phyloP scores from a whole-genome alignment of 2,888 invertebrate genomes.

The Endomychus coccineus region DNA sequence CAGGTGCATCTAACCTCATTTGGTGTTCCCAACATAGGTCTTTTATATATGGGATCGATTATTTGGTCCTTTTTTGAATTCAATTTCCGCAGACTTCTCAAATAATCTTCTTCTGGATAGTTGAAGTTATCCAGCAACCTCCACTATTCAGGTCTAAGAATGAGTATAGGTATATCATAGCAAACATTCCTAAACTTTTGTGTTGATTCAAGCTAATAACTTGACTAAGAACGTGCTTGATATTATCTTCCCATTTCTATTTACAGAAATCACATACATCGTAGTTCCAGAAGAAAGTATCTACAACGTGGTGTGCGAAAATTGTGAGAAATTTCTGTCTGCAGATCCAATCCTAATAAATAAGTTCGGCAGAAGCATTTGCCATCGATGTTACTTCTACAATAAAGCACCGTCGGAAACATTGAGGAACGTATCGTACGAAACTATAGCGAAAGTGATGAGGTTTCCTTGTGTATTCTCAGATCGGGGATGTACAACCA shows the following conservation, averaged over 20 bases:
- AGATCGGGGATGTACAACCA: constrained; percentile 32
- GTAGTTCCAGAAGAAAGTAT: constrained; percentile 31
- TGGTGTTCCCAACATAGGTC: too few relatives aligned
- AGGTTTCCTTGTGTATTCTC: constrained; percentile 37
- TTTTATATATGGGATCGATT: too few relatives aligned
- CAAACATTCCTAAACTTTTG: too few relatives aligned
- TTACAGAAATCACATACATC: constrained; percentile 31
- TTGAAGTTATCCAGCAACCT: too few relatives aligned
- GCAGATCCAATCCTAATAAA: constrained; percentile 34
- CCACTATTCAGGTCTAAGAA: too few relatives aligned
- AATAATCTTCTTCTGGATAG: too few relatives aligned
- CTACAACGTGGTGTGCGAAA: constrained; percentile 32
- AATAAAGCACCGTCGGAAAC: constrained; percentile 28
- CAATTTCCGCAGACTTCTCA: too few relatives aligned
- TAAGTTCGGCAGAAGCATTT: constrained; percentile 33
- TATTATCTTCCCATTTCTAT: constrained; percentile 2
- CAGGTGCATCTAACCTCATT: too few relatives aligned
- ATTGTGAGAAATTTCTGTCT: constrained; percentile 36
- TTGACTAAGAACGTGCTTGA: too few relatives aligned
- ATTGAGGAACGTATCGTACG: constrained; percentile 35
- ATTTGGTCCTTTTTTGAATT: too few relatives aligned
- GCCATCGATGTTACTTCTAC: constrained; percentile 34
- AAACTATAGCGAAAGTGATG: constrained; percentile 36
- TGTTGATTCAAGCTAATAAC: constrained; percentile 1
- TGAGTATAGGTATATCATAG: too few relatives aligned